Percentiles rank a stretch among this genome's conserved stretches.
Evolutionary conservation across 2,113 vertebrate species (phyloP).

Genomic region (Notechis scutatus): DNA sequence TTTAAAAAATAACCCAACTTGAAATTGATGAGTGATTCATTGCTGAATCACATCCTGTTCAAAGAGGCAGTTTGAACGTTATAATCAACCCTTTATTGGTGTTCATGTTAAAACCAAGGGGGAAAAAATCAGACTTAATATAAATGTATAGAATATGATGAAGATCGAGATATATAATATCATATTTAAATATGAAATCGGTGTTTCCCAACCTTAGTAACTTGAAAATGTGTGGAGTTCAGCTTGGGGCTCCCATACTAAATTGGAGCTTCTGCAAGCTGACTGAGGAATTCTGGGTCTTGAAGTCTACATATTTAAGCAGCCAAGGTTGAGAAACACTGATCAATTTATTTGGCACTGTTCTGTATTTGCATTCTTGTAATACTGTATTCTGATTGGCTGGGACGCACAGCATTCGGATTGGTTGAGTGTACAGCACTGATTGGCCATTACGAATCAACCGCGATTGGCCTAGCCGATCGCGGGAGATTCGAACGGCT

Average conservation of each 20-base stretch:
- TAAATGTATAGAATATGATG: conserved; percentile 52
- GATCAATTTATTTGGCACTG: neutral
- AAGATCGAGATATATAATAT: conserved; percentile 25
- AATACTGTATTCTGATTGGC: too few relatives aligned
- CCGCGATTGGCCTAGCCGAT: too few relatives aligned
- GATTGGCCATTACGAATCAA: too few relatives aligned
- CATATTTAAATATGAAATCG: neutral
- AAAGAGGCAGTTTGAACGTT: conserved; percentile 74
- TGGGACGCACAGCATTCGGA: too few relatives aligned
- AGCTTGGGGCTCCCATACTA: neutral
- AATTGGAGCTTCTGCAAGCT: too few relatives aligned
- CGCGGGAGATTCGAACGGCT: too few relatives aligned
- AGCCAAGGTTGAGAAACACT: too few relatives aligned
- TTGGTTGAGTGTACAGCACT: too few relatives aligned
- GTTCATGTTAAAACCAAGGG: conserved; percentile 46
- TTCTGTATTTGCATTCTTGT: too few relatives aligned
- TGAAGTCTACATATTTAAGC: too few relatives aligned
- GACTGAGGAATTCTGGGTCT: too few relatives aligned
- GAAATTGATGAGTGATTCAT: conserved; percentile 70
- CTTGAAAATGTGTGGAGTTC: neutral
- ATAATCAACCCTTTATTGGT: conserved; percentile 69
- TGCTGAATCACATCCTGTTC: conserved; percentile 65
- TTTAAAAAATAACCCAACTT: conserved; percentile 48
- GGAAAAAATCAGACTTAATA: conserved; percentile 62
- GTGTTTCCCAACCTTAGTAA: neutral